Percentiles rank a stretch among this genome's conserved stretches.
Conservation (phyloP, 2,113 vertebrate species). For the Antigone vipio region DNA sequence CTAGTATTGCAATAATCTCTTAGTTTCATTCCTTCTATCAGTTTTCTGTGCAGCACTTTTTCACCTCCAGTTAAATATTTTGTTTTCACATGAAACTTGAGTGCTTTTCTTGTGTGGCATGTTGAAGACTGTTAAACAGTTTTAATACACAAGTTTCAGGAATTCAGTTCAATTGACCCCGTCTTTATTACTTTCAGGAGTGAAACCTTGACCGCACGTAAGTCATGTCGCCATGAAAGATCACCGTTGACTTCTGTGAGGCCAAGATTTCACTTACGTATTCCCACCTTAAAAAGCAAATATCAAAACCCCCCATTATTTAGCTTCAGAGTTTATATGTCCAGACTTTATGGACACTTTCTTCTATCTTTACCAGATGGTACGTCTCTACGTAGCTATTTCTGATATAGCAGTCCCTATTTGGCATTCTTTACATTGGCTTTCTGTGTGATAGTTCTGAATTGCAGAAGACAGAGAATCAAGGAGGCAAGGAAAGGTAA, state of each 20-base stretch:
- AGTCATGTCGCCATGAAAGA: background rate
- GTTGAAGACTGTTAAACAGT: background rate
- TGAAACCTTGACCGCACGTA: background rate
- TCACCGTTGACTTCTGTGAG: background rate
- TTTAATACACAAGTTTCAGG: background rate
- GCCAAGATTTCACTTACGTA: background rate
- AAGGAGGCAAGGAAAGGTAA: slow-evolving; percentile 12
- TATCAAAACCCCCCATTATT: background rate
- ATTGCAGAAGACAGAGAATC: slow-evolving; percentile 31
- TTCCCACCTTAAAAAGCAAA: background rate
- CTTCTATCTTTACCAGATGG: background rate
- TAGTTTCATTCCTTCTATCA: background rate
- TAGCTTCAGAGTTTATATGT: background rate
- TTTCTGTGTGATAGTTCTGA: background rate
- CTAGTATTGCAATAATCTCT: background rate
- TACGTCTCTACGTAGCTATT: background rate
- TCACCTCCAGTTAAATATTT: background rate
- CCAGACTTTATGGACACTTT: background rate
- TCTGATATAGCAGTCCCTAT: background rate
- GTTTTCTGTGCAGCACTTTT: background rate
- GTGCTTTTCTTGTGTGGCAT: background rate
- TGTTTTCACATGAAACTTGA: background rate
- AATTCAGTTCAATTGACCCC: background rate
- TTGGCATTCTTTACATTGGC: background rate
- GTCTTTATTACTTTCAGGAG: background rate